Conservation (phyloP, 1,140 invertebrate species). For the Ridgeia piscesae region DNA sequence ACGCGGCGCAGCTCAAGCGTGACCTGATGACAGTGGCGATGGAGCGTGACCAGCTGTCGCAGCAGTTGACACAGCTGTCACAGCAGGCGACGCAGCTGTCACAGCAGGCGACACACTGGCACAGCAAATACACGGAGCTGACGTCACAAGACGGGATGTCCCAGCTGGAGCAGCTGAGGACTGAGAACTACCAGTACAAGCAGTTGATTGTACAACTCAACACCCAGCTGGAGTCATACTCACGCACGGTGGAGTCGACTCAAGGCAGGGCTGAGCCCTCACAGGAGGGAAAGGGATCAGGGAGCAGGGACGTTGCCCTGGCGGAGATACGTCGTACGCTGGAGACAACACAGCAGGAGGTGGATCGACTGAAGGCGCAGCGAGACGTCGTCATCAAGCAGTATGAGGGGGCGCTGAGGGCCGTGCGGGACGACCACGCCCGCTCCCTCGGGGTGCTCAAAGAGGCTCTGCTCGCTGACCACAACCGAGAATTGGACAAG, state of each 20-base stretch:
- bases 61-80: neutral
- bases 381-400: neutral
- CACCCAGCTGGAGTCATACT: constrained; percentile 7
- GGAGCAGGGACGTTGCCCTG: neutral
- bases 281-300: neutral
- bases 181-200: constrained; percentile 9
- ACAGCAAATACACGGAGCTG: neutral
- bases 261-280: neutral
- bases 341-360: neutral
- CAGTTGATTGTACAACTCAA: constrained; percentile 24
- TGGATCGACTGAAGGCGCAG: neutral
- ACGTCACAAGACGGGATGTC: neutral
- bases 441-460: neutral
- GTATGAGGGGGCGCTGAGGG: neutral
- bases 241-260: neutral
- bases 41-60: neutral
- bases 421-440: neutral
- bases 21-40: neutral
- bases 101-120: neutral
- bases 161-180: neutral
- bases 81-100: neutral
- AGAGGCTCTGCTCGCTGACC: neutral
- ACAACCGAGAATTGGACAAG: neutral
- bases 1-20: neutral
- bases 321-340: neutral